These are phyloP conservation scores for Oedothorax gibbosus DNA, from an alignment of 1,140 invertebrate genomes.

Conservation along the genomic window DNA sequence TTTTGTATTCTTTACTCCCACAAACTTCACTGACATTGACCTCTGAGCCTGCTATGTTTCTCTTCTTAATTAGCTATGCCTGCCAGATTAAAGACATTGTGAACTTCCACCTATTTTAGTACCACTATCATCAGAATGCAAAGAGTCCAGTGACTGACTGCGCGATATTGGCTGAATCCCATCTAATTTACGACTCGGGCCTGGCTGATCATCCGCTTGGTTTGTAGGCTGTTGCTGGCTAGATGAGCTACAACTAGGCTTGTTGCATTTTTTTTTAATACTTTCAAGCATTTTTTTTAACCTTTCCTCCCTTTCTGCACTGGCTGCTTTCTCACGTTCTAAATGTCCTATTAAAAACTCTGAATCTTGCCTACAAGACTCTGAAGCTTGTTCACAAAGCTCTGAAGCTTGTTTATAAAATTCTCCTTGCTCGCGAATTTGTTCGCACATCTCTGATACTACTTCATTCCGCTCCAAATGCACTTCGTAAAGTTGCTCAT, in stretches of 20 bases:
- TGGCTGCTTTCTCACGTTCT: background rate
- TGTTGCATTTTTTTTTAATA: background rate
- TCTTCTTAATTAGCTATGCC: background rate
- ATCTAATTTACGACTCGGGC: background rate
- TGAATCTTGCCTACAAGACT: background rate
- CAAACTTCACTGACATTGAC: constrained; percentile 2
- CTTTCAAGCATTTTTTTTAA: background rate
- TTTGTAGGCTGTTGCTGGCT: background rate
- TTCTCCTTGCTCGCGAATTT: background rate
- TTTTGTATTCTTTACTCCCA: constrained; percentile 3
- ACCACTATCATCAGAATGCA: constrained; percentile 9
- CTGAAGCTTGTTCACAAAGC: too few relatives aligned
- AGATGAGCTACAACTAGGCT: background rate
- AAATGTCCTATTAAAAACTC: too few relatives aligned
- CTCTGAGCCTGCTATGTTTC: background rate
- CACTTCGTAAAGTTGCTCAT: background rate
- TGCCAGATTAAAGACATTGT: background rate
- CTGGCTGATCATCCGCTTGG: background rate
- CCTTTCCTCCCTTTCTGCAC: too few relatives aligned
- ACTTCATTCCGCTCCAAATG: too few relatives aligned
- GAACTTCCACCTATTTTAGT: background rate
- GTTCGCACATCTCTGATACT: background rate
- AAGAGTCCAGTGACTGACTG: background rate
- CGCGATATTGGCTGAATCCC: constrained; percentile 1
- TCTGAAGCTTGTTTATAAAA: background rate